Percentiles rank a stretch among this genome's conserved stretches.
Evolutionary conservation across 1,140 invertebrate genomes (phyloP).

Genomic region (Copidosoma floridanum): DNA sequence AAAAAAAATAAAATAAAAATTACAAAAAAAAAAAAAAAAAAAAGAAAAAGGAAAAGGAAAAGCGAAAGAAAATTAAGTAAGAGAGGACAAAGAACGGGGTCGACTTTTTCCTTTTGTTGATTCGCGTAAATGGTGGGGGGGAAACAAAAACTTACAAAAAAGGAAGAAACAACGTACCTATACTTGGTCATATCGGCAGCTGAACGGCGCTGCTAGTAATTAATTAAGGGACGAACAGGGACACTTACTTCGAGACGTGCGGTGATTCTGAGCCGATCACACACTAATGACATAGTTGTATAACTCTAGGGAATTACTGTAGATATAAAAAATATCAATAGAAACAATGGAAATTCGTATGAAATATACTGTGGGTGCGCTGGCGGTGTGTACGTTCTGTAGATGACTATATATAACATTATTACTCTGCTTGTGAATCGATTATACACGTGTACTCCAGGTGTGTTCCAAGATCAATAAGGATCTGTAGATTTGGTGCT

Average conservation of each 20-base stretch:
- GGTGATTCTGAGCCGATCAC: constrained; percentile 6
- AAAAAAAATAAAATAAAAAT: background rate
- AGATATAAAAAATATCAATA: constrained; percentile 1
- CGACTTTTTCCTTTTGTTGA: constrained; percentile 12
- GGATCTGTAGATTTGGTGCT: background rate
- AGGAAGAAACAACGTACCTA: too few relatives aligned
- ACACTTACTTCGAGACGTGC: constrained; percentile 1
- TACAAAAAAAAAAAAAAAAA: background rate
- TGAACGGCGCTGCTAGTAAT: too few relatives aligned
- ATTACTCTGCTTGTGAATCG: too few relatives aligned
- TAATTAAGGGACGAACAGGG: constrained; percentile 6
- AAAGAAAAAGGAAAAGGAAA: too few relatives aligned
- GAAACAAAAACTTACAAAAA: background rate
- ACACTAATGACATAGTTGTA: background rate
- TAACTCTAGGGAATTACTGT: constrained; percentile 1
- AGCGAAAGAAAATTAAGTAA: too few relatives aligned
- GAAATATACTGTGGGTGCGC: too few relatives aligned
- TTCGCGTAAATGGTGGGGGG: background rate
- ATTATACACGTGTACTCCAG: background rate
- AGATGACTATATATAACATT: too few relatives aligned
- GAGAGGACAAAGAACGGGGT: background rate
- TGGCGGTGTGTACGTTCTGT: constrained; percentile 6
- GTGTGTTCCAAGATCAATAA: background rate
- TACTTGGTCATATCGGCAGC: too few relatives aligned
- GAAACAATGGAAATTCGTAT: too few relatives aligned